A percentile compares a stretch with the other conserved stretches of the same genome.
These are phyloP conservation scores for Xiphophorus maculatus DNA, from an alignment of 2,113 vertebrate species.

Conservation along the genomic window DNA sequence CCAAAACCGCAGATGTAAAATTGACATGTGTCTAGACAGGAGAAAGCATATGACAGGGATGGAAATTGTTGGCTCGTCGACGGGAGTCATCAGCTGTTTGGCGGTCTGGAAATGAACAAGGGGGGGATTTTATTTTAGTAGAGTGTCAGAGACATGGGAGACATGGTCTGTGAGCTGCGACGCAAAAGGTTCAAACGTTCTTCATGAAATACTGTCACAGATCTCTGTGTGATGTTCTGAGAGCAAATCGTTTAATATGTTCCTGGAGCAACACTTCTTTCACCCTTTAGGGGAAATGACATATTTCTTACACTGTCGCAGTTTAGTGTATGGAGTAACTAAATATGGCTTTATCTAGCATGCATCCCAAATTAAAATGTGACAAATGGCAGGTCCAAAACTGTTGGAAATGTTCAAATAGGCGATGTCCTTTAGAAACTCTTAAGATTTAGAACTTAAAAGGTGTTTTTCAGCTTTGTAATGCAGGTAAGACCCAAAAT, in stretches of 20 bases:
- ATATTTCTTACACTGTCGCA: slow-evolving; percentile 50
- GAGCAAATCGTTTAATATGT: slow-evolving; percentile 45
- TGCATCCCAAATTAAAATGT: slow-evolving; percentile 29
- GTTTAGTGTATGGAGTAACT: slow-evolving; percentile 17
- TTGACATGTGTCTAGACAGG: slow-evolving; percentile 61
- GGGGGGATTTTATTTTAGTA: slow-evolving; percentile 38
- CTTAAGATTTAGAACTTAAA: slow-evolving; percentile 19
- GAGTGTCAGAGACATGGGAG: slow-evolving; percentile 45
- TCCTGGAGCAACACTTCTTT: slow-evolving; percentile 48
- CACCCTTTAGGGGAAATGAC: slow-evolving; percentile 36
- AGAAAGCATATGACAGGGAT: slow-evolving; percentile 42
- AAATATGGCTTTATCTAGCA: neutral
- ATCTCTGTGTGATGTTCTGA: slow-evolving; percentile 36
- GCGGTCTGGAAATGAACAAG: slow-evolving; percentile 57
- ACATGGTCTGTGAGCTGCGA: slow-evolving; percentile 58
- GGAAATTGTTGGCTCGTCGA: slow-evolving; percentile 49
- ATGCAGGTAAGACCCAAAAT: slow-evolving; percentile 27
- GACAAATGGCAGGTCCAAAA: slow-evolving; percentile 22
- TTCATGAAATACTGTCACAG: slow-evolving; percentile 53
- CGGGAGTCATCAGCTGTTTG: slow-evolving; percentile 66
- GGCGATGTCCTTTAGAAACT: slow-evolving; percentile 13
- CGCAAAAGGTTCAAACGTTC: slow-evolving; percentile 48
- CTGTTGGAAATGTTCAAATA: slow-evolving; percentile 1
- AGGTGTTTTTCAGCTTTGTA: slow-evolving; percentile 17
- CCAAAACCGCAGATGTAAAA: slow-evolving; percentile 61